These are phyloP conservation scores for Aleadryas rufinucha DNA, from an alignment of 2,113 vertebrate genomes.

Conservation along the genomic window DNA sequence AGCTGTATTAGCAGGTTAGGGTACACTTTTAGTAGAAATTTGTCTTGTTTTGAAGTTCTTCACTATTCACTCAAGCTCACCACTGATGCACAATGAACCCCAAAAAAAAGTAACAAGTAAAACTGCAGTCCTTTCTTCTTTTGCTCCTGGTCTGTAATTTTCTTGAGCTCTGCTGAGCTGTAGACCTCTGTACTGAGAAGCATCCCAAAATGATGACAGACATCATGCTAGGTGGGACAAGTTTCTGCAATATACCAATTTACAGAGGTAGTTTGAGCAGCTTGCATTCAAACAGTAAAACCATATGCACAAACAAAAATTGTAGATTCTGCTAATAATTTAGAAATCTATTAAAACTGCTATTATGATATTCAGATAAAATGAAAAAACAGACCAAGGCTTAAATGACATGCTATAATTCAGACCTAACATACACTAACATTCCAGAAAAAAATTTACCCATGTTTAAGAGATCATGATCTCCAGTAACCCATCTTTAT, in stretches of 20 bases:
- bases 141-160: neutral
- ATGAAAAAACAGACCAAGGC: neutral
- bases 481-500: neutral
- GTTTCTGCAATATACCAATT: neutral
- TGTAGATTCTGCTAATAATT: neutral
- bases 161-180: neutral
- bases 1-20: neutral
- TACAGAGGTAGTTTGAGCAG: neutral
- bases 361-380: neutral
- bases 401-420: neutral
- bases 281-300: neutral
- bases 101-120: neutral
- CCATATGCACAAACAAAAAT: neutral
- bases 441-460: neutral
- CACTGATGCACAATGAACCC: neutral
- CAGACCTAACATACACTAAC: neutral
- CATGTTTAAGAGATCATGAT: neutral
- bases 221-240: neutral
- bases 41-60: neutral
- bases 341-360: neutral
- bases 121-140: neutral
- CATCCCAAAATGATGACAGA: neutral
- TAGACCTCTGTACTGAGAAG: neutral
- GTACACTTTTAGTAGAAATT: neutral
- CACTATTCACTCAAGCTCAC: neutral